phyloP scores from a whole-genome alignment of 2,888 invertebrate species.

The Diarsia dahlii region DNA sequence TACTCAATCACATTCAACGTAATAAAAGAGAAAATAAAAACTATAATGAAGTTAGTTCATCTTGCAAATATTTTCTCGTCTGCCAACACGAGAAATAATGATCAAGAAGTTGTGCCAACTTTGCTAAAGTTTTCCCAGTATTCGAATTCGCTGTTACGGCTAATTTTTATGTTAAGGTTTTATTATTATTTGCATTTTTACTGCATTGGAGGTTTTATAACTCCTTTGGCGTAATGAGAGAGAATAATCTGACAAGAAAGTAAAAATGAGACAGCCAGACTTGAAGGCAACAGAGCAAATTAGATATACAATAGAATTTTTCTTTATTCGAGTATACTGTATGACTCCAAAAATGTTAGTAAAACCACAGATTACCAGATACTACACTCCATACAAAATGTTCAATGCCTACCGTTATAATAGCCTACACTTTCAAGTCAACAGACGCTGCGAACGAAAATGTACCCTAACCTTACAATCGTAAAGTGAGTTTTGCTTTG shows the following conservation, averaged over 20 bases:
- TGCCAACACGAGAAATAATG: conserved; percentile 76
- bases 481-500: too few species aligned
- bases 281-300: background rate
- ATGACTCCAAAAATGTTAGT: too few species aligned
- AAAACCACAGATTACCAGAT: too few species aligned
- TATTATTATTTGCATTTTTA: conserved; percentile 62
- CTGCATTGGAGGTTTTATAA: conserved; percentile 41
- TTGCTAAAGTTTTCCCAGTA: conserved; percentile 65
- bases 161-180: conserved; percentile 74
- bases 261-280: conserved; percentile 21
- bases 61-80: conserved; percentile 85
- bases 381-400: too few species aligned
- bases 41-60: conserved; percentile 85
- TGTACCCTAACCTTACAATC: too few species aligned
- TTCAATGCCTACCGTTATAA: too few species aligned
- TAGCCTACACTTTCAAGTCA: too few species aligned
- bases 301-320: too few species aligned
- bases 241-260: conserved; percentile 4
- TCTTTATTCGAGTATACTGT: too few species aligned
- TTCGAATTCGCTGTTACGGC: conserved; percentile 69
- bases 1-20: conserved; percentile 84
- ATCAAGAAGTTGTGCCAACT: conserved; percentile 70
- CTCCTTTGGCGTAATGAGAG: conserved; percentile 28
- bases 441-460: too few species aligned
- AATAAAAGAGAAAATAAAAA: conserved; percentile 86